These are phyloP conservation scores for Sminthurinus aureus DNA, from an alignment of 2,888 invertebrate species.

Conservation along the genomic window DNA sequence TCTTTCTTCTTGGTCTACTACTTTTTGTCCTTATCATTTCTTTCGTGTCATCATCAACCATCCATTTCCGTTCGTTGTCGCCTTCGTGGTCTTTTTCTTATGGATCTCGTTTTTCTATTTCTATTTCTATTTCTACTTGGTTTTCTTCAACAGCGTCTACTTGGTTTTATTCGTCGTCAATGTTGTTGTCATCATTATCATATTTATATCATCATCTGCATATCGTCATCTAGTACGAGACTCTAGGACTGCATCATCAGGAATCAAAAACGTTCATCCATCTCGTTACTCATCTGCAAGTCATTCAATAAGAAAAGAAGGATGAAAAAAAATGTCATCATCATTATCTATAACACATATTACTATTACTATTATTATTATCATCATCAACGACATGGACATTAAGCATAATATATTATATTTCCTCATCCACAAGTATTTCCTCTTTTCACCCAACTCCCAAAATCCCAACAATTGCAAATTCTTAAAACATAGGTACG, in stretches of 20 bases:
- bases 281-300: slow-evolving; percentile 29
- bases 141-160: too few relatives aligned
- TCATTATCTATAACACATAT: slow-evolving; percentile 9
- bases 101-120: too few relatives aligned
- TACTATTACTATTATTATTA: neutral
- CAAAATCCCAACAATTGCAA: too few relatives aligned
- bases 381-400: neutral
- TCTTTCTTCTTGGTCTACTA: neutral
- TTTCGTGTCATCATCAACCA: slow-evolving; percentile 10
- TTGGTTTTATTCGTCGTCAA: too few relatives aligned
- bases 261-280: slow-evolving; percentile 11
- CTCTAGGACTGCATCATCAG: neutral
- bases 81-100: neutral
- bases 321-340: neutral
- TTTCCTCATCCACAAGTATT: neutral
- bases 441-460: neutral
- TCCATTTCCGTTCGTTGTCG: neutral
- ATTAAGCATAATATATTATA: slow-evolving; percentile 7
- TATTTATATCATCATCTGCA: too few relatives aligned
- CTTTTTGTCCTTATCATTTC: neutral
- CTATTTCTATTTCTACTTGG: too few relatives aligned
- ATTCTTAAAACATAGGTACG: too few relatives aligned
- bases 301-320: slow-evolving; percentile 29
- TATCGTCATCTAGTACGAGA: neutral
- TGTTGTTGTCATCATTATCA: too few relatives aligned